phyloP scores from a whole-genome alignment of 2,113 vertebrate species.

The Raja brachyura region DNA sequence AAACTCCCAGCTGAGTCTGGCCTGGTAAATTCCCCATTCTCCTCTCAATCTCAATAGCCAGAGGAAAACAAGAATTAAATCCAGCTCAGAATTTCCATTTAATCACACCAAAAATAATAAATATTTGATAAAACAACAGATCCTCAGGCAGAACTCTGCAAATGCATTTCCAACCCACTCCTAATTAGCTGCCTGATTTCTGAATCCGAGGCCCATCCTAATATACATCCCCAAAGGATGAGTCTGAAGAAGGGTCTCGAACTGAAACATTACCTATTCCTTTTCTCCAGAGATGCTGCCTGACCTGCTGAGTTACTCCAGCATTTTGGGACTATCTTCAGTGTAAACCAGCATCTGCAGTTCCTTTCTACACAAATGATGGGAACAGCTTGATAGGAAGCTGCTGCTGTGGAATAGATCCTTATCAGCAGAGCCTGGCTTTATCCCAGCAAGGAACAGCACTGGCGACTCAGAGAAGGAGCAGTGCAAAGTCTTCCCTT shows the following conservation, averaged over 20 bases:
- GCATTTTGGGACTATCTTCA: too few species aligned
- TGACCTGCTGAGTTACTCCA: too few species aligned
- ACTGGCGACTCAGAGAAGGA: not conserved
- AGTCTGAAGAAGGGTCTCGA: too few species aligned
- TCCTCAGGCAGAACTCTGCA: not conserved
- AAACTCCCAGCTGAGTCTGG: not conserved
- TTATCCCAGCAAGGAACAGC: not conserved
- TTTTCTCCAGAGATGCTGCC: too few species aligned
- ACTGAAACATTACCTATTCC: too few species aligned
- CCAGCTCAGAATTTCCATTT: not conserved
- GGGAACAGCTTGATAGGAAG: not conserved
- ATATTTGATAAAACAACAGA: slow-evolving; percentile 29
- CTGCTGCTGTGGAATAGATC: not conserved
- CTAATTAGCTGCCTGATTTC: not conserved
- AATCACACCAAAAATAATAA: slow-evolving; percentile 26
- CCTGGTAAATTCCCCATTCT: not conserved
- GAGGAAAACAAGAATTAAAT: not conserved
- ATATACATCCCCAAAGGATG: not conserved
- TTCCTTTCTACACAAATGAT: not conserved
- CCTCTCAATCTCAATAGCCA: slow-evolving; percentile 14
- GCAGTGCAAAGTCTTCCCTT: not conserved
- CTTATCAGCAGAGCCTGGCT: not conserved
- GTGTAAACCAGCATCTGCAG: too few species aligned
- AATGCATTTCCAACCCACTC: not conserved
- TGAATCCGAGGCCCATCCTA: not conserved